Evolutionary conservation across 2,113 vertebrate genomes (phyloP).

Genomic region (Peucedramus taeniatus): DNA sequence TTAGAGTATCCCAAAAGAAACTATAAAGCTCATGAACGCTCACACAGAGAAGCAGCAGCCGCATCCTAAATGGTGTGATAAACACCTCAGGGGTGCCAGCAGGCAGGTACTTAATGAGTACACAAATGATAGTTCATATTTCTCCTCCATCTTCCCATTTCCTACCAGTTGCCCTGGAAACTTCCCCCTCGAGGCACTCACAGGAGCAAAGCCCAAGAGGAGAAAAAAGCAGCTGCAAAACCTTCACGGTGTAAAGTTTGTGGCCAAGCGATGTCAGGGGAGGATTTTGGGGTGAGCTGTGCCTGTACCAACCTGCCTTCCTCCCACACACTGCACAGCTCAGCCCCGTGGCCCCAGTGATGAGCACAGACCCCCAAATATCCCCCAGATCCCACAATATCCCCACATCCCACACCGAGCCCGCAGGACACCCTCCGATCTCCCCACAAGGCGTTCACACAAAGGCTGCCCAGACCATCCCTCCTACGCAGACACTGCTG

Average conservation of each 20-base stretch:
- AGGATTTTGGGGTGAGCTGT: not conserved
- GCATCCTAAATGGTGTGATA: not conserved
- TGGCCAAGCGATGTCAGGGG: accelerated
- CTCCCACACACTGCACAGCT: not conserved
- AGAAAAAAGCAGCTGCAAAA: not conserved
- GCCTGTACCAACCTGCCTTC: not conserved
- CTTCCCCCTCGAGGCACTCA: accelerated
- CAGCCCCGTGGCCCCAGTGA: accelerated
- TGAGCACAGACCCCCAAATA: not conserved
- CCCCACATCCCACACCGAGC: accelerated
- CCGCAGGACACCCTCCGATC: accelerated
- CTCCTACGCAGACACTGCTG: not conserved
- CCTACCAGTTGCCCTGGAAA: not conserved
- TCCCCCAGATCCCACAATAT: accelerated
- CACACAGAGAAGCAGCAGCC: not conserved
- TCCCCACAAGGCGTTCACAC: not conserved
- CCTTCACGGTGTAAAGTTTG: not conserved
- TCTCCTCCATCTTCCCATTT: not conserved
- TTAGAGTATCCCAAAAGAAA: not conserved
- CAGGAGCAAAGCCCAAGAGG: not conserved
- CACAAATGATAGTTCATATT: not conserved
- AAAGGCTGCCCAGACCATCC: not conserved
- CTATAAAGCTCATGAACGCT: not conserved
- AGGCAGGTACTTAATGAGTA: not conserved
- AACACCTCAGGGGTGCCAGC: not conserved